Evolutionary conservation across 1,140 invertebrate genomes (phyloP).

Genomic region (Drosophila takahashii): DNA sequence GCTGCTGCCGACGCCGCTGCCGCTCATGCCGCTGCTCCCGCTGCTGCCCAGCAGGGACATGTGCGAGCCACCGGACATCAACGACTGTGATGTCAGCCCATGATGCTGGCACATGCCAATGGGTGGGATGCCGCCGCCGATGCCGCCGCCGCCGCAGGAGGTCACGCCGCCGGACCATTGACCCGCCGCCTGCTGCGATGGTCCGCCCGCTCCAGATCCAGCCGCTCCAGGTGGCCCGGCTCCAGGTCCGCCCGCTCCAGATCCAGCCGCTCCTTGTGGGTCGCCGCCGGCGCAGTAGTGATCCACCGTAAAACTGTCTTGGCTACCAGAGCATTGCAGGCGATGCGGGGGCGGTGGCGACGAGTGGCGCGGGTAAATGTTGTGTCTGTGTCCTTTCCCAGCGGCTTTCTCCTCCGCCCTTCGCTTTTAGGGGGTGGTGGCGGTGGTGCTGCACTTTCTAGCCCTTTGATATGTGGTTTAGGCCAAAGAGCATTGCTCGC

Average conservation of each 20-base stretch:
- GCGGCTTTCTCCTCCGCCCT: slow-evolving; percentile 10
- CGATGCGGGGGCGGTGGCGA: slow-evolving; percentile 84
- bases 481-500: slow-evolving; percentile 29
- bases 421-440: neutral
- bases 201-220: slow-evolving; percentile 32
- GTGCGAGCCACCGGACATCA: slow-evolving; percentile 84
- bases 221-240: slow-evolving; percentile 21
- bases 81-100: slow-evolving; percentile 79
- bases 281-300: slow-evolving; percentile 84
- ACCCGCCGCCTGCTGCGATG: slow-evolving; percentile 25
- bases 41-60: slow-evolving; percentile 76
- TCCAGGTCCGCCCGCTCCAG: slow-evolving; percentile 36
- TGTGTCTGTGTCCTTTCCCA: slow-evolving; percentile 37
- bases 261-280: slow-evolving; percentile 68
- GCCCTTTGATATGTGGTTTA: slow-evolving; percentile 57
- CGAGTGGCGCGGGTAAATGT: slow-evolving; percentile 84
- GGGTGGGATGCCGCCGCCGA: slow-evolving; percentile 11
- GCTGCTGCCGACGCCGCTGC: slow-evolving; percentile 76
- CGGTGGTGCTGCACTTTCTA: slow-evolving; percentile 23
- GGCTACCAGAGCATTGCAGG: slow-evolving; percentile 85
- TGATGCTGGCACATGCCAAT: slow-evolving; percentile 79
- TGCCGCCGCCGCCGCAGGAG: slow-evolving; percentile 38
- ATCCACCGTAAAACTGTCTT: slow-evolving; percentile 85
- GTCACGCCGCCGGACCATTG: slow-evolving; percentile 79
- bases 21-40: slow-evolving; percentile 74